phyloP scores from a whole-genome alignment of 2,113 vertebrate genomes.

The Cyanocitta stelleri region DNA sequence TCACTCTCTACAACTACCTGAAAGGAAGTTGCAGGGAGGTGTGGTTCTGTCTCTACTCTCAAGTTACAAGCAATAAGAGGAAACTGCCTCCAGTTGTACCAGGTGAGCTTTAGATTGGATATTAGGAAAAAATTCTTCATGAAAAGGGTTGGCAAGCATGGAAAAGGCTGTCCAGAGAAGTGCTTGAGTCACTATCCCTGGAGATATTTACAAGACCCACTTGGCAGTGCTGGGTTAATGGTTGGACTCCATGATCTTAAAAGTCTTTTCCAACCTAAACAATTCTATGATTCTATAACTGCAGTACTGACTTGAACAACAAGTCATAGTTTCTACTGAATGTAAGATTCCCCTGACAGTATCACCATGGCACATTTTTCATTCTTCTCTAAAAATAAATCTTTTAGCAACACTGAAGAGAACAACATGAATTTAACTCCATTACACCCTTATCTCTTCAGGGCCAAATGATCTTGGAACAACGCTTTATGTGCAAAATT shows the following conservation, averaged over 20 bases:
- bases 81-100: background rate
- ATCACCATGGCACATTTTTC: background rate
- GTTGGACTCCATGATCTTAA: background rate
- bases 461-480: background rate
- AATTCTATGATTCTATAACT: background rate
- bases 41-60: background rate
- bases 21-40: background rate
- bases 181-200: background rate
- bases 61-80: background rate
- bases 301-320: background rate
- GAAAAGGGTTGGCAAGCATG: background rate
- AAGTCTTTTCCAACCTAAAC: background rate
- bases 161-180: background rate
- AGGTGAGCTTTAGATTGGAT: background rate
- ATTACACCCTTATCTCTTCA: background rate
- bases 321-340: background rate
- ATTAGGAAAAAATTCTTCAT: background rate
- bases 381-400: background rate
- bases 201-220: background rate
- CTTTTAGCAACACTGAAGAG: background rate
- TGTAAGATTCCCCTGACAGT: background rate
- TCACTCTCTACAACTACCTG: accelerated
- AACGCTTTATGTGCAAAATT: background rate
- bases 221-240: background rate
- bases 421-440: background rate